Evolutionary conservation across 2,797 vertebrate genomes (phyloP).

Genomic region (Pseudochaenichthys georgianus): DNA sequence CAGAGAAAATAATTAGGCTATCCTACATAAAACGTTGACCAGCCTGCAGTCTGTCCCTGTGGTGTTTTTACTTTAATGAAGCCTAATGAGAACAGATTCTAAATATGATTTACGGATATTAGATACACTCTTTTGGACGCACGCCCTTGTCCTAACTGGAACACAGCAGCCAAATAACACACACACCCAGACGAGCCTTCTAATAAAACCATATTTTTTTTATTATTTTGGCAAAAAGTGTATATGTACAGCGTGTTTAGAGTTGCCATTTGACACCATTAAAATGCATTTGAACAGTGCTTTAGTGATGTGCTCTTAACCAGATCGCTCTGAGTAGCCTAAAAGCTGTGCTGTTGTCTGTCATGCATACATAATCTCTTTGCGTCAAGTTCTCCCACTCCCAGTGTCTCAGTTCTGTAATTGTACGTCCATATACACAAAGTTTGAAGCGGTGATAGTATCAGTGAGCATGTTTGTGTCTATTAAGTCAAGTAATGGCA

Average conservation of each 20-base stretch:
- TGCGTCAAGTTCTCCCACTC: constrained; percentile 25
- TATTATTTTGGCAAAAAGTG: constrained; percentile 87
- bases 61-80: constrained; percentile 59
- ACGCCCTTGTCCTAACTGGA: constrained; percentile 36
- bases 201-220: constrained; percentile 80
- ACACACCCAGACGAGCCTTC: constrained; percentile 52
- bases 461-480: constrained; percentile 43
- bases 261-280: constrained; percentile 82
- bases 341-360: constrained; percentile 83
- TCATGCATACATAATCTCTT: constrained; percentile 78
- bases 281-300: constrained; percentile 83
- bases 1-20: constrained; percentile 51
- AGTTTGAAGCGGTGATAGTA: constrained; percentile 49
- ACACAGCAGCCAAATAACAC: constrained; percentile 43
- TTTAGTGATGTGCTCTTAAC: constrained; percentile 86
- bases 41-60: constrained; percentile 51
- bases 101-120: constrained; percentile 67
- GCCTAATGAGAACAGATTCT: constrained; percentile 61
- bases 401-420: constrained; percentile 44
- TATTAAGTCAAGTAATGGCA: constrained; percentile 65
- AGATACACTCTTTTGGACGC: constrained; percentile 58
- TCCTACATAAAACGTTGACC: constrained; percentile 44
- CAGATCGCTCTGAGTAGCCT: constrained; percentile 74
- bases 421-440: constrained; percentile 46
- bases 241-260: constrained; percentile 83